Evolutionary conservation across 2,888 invertebrate species (phyloP).

Genomic region (Apotomis betuletana): DNA sequence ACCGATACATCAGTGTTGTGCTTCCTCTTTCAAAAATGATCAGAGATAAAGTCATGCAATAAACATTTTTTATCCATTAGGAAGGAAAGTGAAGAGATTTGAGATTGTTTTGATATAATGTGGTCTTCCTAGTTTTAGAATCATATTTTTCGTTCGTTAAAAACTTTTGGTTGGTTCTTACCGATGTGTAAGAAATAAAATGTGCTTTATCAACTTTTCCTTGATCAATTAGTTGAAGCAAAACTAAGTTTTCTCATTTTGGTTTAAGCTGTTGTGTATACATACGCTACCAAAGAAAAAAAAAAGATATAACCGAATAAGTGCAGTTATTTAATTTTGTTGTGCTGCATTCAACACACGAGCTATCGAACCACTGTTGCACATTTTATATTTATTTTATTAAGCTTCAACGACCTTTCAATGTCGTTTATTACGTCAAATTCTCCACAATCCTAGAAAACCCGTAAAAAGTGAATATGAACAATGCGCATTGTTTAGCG

Average conservation of each 20-base stretch:
- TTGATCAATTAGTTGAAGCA: no score
- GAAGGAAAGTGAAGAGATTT: neutral
- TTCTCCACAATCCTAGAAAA: constrained; percentile 22
- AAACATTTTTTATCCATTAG: neutral
- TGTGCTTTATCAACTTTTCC: no score
- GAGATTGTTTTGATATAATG: neutral
- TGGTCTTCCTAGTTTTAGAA: neutral
- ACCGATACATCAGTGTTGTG: constrained; percentile 10
- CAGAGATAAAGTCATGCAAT: constrained; percentile 8
- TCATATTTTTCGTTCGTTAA: neutral
- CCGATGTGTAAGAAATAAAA: no score
- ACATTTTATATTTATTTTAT: neutral
- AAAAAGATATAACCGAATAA: no score
- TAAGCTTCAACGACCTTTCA: constrained; percentile 11
- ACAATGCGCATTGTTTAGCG: constrained; percentile 36
- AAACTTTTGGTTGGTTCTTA: neutral
- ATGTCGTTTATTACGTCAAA: constrained; percentile 34
- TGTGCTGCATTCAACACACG: no score
- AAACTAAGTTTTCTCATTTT: no score
- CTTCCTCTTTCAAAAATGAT: constrained; percentile 28
- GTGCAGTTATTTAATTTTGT: no score
- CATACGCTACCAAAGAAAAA: no score
- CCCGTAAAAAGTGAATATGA: constrained; percentile 31
- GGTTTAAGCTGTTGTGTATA: no score
- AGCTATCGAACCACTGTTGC: no score